Percentiles rank a stretch among this genome's conserved stretches.
These are phyloP conservation scores for Crocallis elinguaria DNA, from an alignment of 2,888 invertebrate species.

Conservation along the genomic window DNA sequence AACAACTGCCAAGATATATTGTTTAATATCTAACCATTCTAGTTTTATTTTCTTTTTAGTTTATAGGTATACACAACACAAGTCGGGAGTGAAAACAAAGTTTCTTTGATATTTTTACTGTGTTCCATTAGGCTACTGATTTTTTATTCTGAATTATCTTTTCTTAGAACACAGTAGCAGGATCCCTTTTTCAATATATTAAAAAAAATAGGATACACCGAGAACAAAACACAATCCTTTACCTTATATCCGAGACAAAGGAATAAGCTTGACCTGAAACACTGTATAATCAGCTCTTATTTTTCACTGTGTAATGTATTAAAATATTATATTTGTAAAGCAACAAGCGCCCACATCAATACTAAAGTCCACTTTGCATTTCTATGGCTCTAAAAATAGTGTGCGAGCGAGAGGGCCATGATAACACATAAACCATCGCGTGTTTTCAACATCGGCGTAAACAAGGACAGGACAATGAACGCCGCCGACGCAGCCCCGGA, in stretches of 20 bases:
- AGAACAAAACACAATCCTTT: not conserved
- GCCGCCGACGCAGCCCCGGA: constrained; percentile 40
- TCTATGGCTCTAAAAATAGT: constrained; percentile 60
- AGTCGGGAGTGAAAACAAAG: too few relatives aligned
- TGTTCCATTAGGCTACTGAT: too few relatives aligned
- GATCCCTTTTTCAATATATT: not conserved
- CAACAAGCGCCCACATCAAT: constrained; percentile 43
- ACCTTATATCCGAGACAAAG: constrained; percentile 1
- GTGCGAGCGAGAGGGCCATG: constrained; percentile 46
- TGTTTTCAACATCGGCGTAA: constrained; percentile 39
- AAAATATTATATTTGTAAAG: constrained; percentile 34
- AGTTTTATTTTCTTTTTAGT: too few relatives aligned
- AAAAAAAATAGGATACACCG: not conserved
- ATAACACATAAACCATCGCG: constrained; percentile 44
- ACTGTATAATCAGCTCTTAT: constrained; percentile 13
- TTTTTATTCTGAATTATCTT: too few relatives aligned
- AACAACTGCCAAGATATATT: too few relatives aligned
- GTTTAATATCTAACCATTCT: too few relatives aligned
- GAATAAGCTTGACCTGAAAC: constrained; percentile 6
- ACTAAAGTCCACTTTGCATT: constrained; percentile 52
- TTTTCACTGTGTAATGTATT: constrained; percentile 22
- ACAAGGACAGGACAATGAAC: constrained; percentile 57
- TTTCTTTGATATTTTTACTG: too few relatives aligned
- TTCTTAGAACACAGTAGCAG: too few relatives aligned
- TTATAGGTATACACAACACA: too few relatives aligned